A percentile compares a stretch with the other conserved stretches of the same genome.
phyloP scores from a whole-genome alignment of 2,888 invertebrate species.

The Agrilus cyanescens region DNA sequence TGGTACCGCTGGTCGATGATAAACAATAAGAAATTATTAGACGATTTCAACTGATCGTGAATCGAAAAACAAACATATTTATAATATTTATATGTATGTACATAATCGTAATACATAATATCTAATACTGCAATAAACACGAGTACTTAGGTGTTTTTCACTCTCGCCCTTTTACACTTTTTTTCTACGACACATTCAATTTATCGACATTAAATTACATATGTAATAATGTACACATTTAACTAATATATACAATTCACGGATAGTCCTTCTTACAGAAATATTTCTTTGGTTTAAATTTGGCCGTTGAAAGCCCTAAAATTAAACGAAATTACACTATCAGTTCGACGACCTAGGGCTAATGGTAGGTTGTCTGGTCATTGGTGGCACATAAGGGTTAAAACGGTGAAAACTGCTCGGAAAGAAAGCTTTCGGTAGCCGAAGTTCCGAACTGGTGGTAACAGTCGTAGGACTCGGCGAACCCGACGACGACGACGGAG shows the following conservation, averaged over 20 bases:
- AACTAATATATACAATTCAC: too few relatives aligned
- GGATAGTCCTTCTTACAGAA: constrained; percentile 6
- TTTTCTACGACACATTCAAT: neutral
- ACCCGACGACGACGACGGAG: constrained; percentile 48
- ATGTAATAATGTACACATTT: constrained; percentile 4
- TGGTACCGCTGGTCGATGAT: too few relatives aligned
- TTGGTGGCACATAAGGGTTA: constrained; percentile 33
- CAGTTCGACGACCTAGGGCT: constrained; percentile 22
- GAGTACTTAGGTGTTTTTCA: too few relatives aligned
- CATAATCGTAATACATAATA: too few relatives aligned
- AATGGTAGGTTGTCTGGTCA: constrained; percentile 18
- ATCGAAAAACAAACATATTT: too few relatives aligned
- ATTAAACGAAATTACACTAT: constrained; percentile 9
- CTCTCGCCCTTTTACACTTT: too few relatives aligned
- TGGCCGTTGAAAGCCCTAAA: constrained; percentile 10
- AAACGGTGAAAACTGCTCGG: constrained; percentile 35
- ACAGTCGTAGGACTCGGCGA: constrained; percentile 42
- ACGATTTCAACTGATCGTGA: too few relatives aligned
- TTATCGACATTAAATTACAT: constrained; percentile 17
- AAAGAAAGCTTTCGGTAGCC: constrained; percentile 37
- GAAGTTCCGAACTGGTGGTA: constrained; percentile 29
- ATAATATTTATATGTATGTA: too few relatives aligned
- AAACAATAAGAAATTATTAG: too few relatives aligned
- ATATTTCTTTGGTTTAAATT: constrained; percentile 14
- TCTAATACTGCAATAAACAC: too few relatives aligned